These are phyloP conservation scores for Actenoides lindsayi DNA, from an alignment of 2,113 vertebrate species.

Conservation along the genomic window DNA sequence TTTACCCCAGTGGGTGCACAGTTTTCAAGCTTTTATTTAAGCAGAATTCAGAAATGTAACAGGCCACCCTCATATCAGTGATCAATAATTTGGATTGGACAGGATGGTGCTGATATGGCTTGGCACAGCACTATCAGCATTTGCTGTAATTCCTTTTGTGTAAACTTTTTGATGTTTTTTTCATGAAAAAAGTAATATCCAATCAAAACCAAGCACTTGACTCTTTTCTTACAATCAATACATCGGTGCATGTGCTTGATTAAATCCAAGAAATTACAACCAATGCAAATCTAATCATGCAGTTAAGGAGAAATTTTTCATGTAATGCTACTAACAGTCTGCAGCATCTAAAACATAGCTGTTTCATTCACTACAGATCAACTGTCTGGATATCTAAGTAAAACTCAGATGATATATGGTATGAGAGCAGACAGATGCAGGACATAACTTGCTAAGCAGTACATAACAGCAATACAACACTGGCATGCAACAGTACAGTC, in stretches of 20 bases:
- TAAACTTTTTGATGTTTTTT: not conserved
- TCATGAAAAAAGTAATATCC: not conserved
- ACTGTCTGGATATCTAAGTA: not conserved
- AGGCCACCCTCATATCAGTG: not conserved
- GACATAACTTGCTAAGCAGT: conserved; percentile 26
- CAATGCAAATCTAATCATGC: conserved; percentile 62
- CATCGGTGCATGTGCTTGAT: conserved; percentile 16
- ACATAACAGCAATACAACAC: not conserved
- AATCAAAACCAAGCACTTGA: conserved; percentile 6
- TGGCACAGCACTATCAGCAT: conserved; percentile 7
- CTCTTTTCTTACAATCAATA: conserved; percentile 3
- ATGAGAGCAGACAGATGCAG: conserved; percentile 47
- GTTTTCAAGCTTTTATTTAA: conserved; percentile 41
- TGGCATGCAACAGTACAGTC: conserved; percentile 28
- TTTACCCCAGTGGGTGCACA: conserved; percentile 64
- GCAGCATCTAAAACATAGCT: not conserved
- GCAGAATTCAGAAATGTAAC: conserved; percentile 44
- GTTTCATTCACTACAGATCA: not conserved
- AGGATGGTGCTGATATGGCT: not conserved
- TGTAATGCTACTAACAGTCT: not conserved
- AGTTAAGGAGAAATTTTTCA: not conserved
- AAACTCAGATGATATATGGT: not conserved
- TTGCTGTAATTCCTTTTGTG: conserved; percentile 47
- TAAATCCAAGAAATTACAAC: conserved; percentile 52
- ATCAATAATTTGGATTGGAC: conserved; percentile 4